Evolutionary conservation across 2,888 invertebrate genomes (phyloP).

Genomic region (Baronia brevicornis): DNA sequence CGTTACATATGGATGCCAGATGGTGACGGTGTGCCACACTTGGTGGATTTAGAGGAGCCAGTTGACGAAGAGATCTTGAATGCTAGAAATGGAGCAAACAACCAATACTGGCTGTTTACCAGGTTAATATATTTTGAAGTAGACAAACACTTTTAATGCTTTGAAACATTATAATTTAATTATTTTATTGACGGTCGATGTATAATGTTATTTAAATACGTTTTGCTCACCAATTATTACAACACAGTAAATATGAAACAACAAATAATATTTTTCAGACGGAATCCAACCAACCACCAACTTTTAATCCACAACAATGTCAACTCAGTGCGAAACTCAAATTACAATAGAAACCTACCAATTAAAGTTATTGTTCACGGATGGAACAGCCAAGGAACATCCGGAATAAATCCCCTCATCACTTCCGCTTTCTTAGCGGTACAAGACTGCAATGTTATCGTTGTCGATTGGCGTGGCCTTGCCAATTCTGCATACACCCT

Average conservation of each 20-base stretch:
- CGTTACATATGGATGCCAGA: slow-evolving; percentile 51
- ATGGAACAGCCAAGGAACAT: slow-evolving; percentile 35
- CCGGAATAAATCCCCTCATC: slow-evolving; percentile 27
- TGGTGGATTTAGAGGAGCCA: slow-evolving; percentile 40
- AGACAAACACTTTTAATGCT: too few species aligned
- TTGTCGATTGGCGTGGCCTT: slow-evolving; percentile 44
- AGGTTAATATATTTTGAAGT: slow-evolving; percentile 28
- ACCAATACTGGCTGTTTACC: slow-evolving; percentile 44
- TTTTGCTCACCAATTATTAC: neutral
- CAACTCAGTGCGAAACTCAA: slow-evolving; percentile 31
- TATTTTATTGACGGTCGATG: too few species aligned
- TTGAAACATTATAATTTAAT: neutral
- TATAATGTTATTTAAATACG: too few species aligned
- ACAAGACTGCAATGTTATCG: slow-evolving; percentile 39
- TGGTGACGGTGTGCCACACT: slow-evolving; percentile 34
- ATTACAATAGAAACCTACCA: slow-evolving; percentile 29
- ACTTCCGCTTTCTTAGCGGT: slow-evolving; percentile 33
- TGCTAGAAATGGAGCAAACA: slow-evolving; percentile 38
- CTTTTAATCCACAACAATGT: slow-evolving; percentile 29
- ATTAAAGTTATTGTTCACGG: slow-evolving; percentile 38
- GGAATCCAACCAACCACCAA: slow-evolving; percentile 29
- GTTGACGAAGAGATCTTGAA: slow-evolving; percentile 23
- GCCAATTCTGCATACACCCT: slow-evolving; percentile 34
- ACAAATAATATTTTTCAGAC: slow-evolving; percentile 26
- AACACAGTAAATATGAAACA: neutral